Evolutionary conservation across 1,140 invertebrate genomes (phyloP).

Genomic region (Latrodectus geometricus): DNA sequence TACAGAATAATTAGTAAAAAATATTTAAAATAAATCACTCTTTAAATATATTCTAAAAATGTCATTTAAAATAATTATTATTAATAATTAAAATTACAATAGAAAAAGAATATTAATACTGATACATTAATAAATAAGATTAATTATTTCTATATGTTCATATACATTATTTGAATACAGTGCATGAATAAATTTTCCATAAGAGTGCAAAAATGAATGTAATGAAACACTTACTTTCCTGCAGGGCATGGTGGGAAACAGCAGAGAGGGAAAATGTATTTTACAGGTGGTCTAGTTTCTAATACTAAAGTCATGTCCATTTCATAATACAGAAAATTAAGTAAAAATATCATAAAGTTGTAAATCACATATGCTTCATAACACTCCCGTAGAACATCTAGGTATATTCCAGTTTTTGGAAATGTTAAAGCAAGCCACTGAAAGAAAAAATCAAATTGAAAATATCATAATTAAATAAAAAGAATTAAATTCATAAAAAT

Average conservation of each 20-base stretch:
- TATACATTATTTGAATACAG: too few relatives aligned
- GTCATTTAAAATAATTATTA: too few relatives aligned
- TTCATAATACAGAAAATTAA: constrained; percentile 85
- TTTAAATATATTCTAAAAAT: too few relatives aligned
- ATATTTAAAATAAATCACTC: too few relatives aligned
- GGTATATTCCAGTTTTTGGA: constrained; percentile 87
- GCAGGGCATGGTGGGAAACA: constrained; percentile 68
- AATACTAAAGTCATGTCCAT: constrained; percentile 84
- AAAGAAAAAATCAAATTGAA: constrained; percentile 65
- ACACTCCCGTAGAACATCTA: constrained; percentile 92
- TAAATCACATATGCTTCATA: constrained; percentile 93
- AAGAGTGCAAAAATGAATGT: background rate
- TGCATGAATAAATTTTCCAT: too few relatives aligned
- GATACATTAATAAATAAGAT: too few relatives aligned
- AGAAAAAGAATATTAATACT: too few relatives aligned
- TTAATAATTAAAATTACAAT: too few relatives aligned
- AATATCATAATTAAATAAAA: background rate
- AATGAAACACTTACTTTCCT: constrained; percentile 66
- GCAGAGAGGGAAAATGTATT: constrained; percentile 64
- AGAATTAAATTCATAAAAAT: background rate
- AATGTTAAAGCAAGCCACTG: constrained; percentile 75
- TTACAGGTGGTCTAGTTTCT: constrained; percentile 84
- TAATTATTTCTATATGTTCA: too few relatives aligned
- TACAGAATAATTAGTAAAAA: too few relatives aligned
- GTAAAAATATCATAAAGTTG: constrained; percentile 95